Evolutionary conservation across 2,113 vertebrate genomes (phyloP).

Genomic region (Melanocharis versteri): DNA sequence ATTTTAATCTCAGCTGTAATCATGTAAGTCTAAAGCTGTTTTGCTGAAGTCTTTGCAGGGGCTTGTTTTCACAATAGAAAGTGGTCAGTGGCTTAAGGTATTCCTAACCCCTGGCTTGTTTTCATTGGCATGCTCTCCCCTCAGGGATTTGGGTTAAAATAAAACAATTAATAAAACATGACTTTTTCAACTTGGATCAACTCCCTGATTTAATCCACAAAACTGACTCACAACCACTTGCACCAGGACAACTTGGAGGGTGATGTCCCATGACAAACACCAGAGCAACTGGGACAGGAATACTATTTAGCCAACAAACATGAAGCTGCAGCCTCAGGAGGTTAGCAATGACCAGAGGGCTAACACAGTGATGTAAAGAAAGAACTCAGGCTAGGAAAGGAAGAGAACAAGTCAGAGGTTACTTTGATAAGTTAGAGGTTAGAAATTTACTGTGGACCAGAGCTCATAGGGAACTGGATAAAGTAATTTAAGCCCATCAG

Average conservation of each 20-base stretch:
- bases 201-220: slow-evolving; percentile 27
- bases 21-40: slow-evolving; percentile 26
- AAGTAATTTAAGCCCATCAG: neutral
- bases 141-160: neutral
- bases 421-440: neutral
- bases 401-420: neutral
- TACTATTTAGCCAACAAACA: neutral
- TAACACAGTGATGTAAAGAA: neutral
- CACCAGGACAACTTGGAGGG: slow-evolving; percentile 24
- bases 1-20: slow-evolving; percentile 54
- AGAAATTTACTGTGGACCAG: neutral
- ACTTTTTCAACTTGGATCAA: slow-evolving; percentile 37
- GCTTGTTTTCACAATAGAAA: slow-evolving; percentile 59
- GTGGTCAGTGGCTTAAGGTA: slow-evolving; percentile 50
- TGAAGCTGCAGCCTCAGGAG: neutral
- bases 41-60: slow-evolving; percentile 28
- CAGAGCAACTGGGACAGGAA: slow-evolving; percentile 17
- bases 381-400: neutral
- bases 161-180: slow-evolving; percentile 54
- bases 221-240: slow-evolving; percentile 22
- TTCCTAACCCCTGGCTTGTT: neutral
- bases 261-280: slow-evolving; percentile 41
- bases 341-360: neutral
- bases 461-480: neutral
- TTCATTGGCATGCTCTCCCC: neutral